Conservation (phyloP, 2,113 vertebrate genomes). For the Dicrurus megarhynchus region DNA sequence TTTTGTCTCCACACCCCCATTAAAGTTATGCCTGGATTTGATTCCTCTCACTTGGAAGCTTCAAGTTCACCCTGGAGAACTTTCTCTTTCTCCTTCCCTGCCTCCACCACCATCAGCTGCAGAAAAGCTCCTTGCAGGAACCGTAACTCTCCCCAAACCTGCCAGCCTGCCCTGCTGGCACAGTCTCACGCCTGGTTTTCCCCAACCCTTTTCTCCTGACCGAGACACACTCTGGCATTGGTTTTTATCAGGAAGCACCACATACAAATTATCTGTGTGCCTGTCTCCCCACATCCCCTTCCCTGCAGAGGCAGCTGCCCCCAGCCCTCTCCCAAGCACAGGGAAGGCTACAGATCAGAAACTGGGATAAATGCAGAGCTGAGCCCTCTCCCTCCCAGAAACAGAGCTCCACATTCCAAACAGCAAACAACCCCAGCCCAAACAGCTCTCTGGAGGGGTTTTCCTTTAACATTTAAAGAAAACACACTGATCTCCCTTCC, state of each 20-base stretch:
- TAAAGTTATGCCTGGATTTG: neutral
- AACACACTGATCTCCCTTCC: neutral
- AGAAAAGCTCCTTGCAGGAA: neutral
- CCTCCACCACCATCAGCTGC: neutral
- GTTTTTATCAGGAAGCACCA: neutral
- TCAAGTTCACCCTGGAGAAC: neutral
- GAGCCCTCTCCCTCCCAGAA: neutral
- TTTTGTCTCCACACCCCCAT: neutral
- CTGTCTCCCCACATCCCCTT: neutral
- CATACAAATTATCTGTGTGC: fast-evolving
- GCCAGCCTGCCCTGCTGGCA: neutral
- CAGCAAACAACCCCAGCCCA: neutral
- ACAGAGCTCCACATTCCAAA: neutral
- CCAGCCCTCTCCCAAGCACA: neutral
- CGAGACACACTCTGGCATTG: neutral
- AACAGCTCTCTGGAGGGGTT: neutral
- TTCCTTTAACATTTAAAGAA: neutral
- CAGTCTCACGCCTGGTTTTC: neutral
- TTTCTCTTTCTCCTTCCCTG: neutral
- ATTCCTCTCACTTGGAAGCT: neutral
- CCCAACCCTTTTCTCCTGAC: neutral
- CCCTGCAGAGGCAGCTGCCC: neutral
- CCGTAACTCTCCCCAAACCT: fast-evolving
- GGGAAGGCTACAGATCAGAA: neutral
- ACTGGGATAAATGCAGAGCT: neutral